A percentile compares a stretch with the other conserved stretches of the same genome.
phyloP scores from a whole-genome alignment of 2,113 vertebrate species.

The Callionymus lyra region DNA sequence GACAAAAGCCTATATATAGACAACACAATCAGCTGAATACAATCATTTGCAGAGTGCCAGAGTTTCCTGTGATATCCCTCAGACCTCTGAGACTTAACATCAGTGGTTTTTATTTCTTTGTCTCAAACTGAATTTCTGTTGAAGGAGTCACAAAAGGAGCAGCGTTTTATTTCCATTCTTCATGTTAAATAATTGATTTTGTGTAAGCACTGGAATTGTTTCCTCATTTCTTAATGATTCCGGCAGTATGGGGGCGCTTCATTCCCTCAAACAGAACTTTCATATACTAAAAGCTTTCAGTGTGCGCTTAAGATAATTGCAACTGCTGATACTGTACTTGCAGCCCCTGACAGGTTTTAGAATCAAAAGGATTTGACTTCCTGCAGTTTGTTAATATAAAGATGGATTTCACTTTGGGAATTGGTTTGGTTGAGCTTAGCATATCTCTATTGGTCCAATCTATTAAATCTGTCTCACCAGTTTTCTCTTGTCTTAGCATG shows the following conservation, averaged over 20 bases:
- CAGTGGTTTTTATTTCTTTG: too few relatives aligned
- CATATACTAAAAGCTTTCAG: slow-evolving; percentile 39
- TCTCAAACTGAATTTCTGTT: too few relatives aligned
- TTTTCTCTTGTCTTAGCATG: slow-evolving; percentile 14
- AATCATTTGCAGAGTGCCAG: too few relatives aligned
- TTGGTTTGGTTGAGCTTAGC: slow-evolving; percentile 61
- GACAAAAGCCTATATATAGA: too few relatives aligned
- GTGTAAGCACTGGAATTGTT: slow-evolving; percentile 13
- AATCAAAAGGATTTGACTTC: slow-evolving; percentile 42
- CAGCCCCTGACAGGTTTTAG: slow-evolving; percentile 22
- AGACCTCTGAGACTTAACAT: too few relatives aligned
- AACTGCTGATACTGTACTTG: slow-evolving; percentile 9
- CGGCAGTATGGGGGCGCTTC: slow-evolving; percentile 3
- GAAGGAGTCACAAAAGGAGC: too few relatives aligned
- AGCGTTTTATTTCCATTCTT: too few relatives aligned
- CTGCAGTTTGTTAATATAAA: slow-evolving; percentile 61
- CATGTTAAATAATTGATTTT: too few relatives aligned
- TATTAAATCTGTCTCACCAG: slow-evolving; percentile 63
- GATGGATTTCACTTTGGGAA: slow-evolving; percentile 55
- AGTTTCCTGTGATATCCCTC: too few relatives aligned
- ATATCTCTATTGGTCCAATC: slow-evolving; percentile 33
- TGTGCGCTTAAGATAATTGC: slow-evolving; percentile 26
- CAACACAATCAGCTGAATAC: too few relatives aligned
- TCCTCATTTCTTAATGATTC: slow-evolving; percentile 25
- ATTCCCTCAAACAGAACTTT: slow-evolving; percentile 20